A percentile compares a stretch with the other conserved stretches of the same genome.
These are phyloP conservation scores for Drosophila erecta DNA, from an alignment of 1,140 invertebrate species.

Conservation along the genomic window DNA sequence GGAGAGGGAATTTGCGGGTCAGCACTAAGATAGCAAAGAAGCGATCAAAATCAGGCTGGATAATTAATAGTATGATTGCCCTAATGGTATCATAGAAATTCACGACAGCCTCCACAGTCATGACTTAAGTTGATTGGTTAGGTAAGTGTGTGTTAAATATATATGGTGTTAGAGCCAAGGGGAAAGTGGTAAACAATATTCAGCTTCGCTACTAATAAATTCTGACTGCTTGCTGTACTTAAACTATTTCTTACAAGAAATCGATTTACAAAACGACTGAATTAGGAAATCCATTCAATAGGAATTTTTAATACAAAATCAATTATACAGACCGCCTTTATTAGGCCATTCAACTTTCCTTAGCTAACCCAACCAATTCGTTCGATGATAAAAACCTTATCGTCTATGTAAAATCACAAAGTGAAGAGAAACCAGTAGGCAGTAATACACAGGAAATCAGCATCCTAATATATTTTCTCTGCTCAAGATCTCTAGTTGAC, in stretches of 20 bases:
- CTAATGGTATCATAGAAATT: not conserved
- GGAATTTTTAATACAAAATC: no score
- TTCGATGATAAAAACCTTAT: not conserved
- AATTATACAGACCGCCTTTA: no score
- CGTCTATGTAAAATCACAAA: not conserved
- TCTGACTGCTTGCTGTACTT: no score
- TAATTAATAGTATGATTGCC: not conserved
- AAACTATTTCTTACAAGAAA: no score
- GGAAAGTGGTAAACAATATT: no score
- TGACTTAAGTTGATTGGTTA: no score
- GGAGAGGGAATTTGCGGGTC: not conserved
- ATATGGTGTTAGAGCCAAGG: no score
- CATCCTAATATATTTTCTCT: slow-evolving; percentile 1
- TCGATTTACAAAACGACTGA: no score
- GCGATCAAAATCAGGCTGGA: not conserved
- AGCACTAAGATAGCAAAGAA: not conserved
- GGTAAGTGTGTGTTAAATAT: no score
- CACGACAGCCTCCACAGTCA: not conserved
- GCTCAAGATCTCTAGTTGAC: not conserved
- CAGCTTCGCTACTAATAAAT: no score
- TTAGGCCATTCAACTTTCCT: not conserved
- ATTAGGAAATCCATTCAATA: no score
- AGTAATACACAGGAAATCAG: slow-evolving; percentile 1
- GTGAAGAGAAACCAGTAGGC: not conserved
- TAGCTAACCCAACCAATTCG: not conserved